Conservation (phyloP, 2,888 invertebrate genomes). For the Meiosimyza platycephala region DNA sequence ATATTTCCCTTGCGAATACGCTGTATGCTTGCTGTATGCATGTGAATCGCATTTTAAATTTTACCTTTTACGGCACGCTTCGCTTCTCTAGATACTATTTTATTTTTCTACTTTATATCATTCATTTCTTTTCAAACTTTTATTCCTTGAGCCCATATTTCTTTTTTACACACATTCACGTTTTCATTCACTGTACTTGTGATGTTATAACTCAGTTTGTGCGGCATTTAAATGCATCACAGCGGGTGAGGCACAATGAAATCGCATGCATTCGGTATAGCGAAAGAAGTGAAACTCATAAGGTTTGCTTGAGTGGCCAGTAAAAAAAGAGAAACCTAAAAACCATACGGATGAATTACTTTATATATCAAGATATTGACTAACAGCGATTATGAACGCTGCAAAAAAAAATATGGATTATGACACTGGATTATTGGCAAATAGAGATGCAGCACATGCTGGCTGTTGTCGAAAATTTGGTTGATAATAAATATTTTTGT, state of each 20-base stretch:
- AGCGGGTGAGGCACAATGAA: conserved; percentile 11
- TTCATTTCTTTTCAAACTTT: not conserved
- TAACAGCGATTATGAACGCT: conserved; percentile 15
- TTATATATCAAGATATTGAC: conserved; percentile 22
- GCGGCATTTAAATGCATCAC: not conserved
- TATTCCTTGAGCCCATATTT: not conserved
- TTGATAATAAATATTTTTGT: too few species aligned
- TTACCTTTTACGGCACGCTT: not conserved
- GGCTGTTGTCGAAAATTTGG: too few species aligned
- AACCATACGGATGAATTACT: not conserved
- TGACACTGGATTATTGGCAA: not conserved
- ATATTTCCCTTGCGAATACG: conserved; percentile 24
- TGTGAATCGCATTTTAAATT: conserved; percentile 9
- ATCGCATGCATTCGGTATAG: not conserved
- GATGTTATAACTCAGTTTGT: not conserved
- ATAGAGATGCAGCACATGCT: too few species aligned
- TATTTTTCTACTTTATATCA: not conserved
- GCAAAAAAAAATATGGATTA: conserved; percentile 3
- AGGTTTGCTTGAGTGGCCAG: too few species aligned
- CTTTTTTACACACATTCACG: conserved; percentile 1
- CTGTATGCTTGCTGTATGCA: not conserved
- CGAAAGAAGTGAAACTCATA: too few species aligned
- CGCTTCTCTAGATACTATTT: not conserved
- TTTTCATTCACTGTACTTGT: not conserved
- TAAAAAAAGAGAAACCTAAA: too few species aligned